Evolutionary conservation across 1,140 invertebrate species (phyloP).

Genomic region (Calephelis virginiensis): DNA sequence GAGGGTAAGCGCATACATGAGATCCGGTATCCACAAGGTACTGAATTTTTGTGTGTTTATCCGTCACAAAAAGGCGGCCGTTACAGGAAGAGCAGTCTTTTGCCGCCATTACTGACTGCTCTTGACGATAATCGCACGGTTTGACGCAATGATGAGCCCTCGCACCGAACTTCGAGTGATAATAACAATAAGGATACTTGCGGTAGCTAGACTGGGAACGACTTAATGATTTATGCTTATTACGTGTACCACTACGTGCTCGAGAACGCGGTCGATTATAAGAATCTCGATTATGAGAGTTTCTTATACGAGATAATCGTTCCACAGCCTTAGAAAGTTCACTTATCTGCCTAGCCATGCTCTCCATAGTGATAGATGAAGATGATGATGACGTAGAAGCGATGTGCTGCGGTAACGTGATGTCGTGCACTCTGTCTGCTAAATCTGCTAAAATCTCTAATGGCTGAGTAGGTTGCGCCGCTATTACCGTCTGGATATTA

Average conservation of each 20-base stretch:
- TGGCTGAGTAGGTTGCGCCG: slow-evolving; percentile 11
- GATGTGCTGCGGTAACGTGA: slow-evolving; percentile 20
- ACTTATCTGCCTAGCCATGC: no score
- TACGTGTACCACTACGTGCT: no score
- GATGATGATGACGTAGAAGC: slow-evolving; percentile 3
- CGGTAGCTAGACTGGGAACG: no score
- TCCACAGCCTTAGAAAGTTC: no score
- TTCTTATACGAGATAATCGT: no score
- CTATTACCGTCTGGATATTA: slow-evolving; percentile 22
- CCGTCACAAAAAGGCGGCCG: slow-evolving; percentile 1
- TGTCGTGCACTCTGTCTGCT: slow-evolving; percentile 23
- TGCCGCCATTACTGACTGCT: slow-evolving; percentile 2
- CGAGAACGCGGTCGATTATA: no score
- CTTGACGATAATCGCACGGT: not conserved
- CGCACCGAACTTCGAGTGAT: not conserved
- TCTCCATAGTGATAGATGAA: no score
- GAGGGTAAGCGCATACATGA: not conserved
- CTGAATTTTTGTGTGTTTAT: not conserved
- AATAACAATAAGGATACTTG: not conserved
- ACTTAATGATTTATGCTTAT: no score
- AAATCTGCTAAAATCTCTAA: slow-evolving; percentile 22
- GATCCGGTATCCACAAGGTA: not conserved
- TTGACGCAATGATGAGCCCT: not conserved
- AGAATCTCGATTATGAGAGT: no score
- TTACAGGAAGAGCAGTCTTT: slow-evolving; percentile 1